A percentile compares a stretch with the other conserved stretches of the same genome.
phyloP scores from a whole-genome alignment of 2,888 invertebrate genomes.

The Dusona sp. region DNA sequence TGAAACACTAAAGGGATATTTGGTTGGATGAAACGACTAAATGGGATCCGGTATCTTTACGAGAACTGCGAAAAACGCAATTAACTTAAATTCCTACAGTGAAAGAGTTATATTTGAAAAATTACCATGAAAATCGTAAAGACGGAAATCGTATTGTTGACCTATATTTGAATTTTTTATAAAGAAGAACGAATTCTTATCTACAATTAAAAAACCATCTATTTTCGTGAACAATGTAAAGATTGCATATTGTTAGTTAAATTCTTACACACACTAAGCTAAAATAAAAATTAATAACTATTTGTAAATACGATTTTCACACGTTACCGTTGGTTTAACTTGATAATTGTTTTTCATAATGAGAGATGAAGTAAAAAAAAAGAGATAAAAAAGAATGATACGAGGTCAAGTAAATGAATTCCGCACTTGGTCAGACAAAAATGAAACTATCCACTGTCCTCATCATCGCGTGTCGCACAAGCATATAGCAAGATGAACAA shows the following conservation, averaged over 20 bases:
- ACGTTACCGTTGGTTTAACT: neutral
- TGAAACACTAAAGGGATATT: conserved; percentile 38
- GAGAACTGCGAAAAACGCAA: conserved; percentile 41
- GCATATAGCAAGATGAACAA: conserved; percentile 71
- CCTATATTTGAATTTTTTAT: neutral
- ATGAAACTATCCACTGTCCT: conserved; percentile 40
- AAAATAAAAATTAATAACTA: neutral
- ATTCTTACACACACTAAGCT: neutral
- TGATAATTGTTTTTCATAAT: neutral
- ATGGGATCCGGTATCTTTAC: conserved; percentile 71
- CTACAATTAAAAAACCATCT: neutral
- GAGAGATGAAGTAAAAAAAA: neutral
- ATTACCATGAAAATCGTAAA: neutral
- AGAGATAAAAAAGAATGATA: conserved; percentile 6
- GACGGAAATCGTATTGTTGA: neutral
- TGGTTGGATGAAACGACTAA: conserved; percentile 58
- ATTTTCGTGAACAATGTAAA: neutral
- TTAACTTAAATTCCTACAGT: neutral
- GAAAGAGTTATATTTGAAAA: neutral
- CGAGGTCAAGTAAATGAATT: conserved; percentile 26
- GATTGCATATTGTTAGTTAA: too few species aligned
- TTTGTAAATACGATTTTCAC: neutral
- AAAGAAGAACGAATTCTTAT: neutral
- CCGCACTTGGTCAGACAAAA: conserved; percentile 17
- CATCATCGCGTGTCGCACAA: conserved; percentile 61